A percentile compares a stretch with the other conserved stretches of the same genome.
Evolutionary conservation across 2,797 vertebrate species (phyloP).

Genomic region (Buceros bicornis): DNA sequence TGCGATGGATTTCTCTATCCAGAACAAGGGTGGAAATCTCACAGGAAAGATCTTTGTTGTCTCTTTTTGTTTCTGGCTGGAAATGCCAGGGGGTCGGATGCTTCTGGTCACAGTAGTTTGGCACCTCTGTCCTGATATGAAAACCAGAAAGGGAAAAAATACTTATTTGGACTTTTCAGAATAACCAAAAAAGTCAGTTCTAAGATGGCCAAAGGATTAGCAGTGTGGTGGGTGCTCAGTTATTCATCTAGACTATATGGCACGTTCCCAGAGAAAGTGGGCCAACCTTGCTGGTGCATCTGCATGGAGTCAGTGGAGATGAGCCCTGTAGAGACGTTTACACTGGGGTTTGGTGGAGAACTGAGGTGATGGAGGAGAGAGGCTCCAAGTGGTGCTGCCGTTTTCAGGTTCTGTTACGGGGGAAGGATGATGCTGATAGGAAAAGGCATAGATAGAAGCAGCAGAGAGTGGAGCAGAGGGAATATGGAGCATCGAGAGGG

Average conservation of each 20-base stretch:
- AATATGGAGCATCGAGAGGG: accelerated
- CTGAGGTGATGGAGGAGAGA: not conserved
- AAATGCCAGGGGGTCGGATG: not conserved
- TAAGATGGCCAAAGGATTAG: not conserved
- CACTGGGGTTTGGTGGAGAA: not conserved
- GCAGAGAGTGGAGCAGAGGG: not conserved
- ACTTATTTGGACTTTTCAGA: slow-evolving; percentile 14
- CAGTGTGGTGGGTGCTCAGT: not conserved
- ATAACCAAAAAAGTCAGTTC: not conserved
- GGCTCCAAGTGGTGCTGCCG: not conserved
- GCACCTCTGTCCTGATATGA: not conserved
- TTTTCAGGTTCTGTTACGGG: not conserved
- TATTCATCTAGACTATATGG: not conserved
- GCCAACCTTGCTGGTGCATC: not conserved
- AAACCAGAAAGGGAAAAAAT: slow-evolving; percentile 7
- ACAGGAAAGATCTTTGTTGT: not conserved
- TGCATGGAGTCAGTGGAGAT: not conserved
- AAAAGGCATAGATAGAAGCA: not conserved
- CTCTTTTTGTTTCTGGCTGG: slow-evolving; percentile 11
- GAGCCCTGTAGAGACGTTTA: not conserved
- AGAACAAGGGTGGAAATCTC: not conserved
- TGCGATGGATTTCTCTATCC: not conserved
- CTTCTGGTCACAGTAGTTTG: slow-evolving; percentile 13
- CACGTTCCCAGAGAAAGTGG: not conserved
- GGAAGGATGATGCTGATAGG: not conserved